Evolutionary conservation across 2,888 invertebrate species (phyloP), one percentile per base, ranked within the genome.

Genomic region (Dryadula phaetusa): DNA sequence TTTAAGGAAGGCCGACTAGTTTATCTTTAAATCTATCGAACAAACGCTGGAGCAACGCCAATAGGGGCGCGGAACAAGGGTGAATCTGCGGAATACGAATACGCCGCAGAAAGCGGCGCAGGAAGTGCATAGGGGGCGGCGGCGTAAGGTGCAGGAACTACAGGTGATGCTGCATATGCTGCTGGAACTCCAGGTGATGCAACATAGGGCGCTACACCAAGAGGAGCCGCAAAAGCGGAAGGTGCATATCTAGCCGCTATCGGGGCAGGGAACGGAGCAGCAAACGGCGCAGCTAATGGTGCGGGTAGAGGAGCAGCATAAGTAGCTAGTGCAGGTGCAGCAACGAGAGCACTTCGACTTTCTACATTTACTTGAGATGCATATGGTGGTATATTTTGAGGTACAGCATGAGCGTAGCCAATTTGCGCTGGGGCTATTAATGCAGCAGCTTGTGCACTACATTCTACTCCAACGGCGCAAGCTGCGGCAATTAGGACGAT

Each of bases 381-480:
- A 74, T 93, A 94, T 1, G 95, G 95, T 56, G 94, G 93, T 49
- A 95, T 88, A 73, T 94, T 95, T 72, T 94, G 94, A 0, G 95
- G 95, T 25, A 95, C 90, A 16, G 94, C 93, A 75, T 91, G 93
- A 65, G 87, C 88, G 74, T 95, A 95, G 16, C 94, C 94, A 28
- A 94, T 79, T 1, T 94, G 93, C 20, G 94, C 92, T n/a, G 94
- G 93, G 12, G 94, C 89, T 8, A 93, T 81, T 2, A 94, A 74
- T 14, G 92, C 88, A 20, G 90, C 81, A 18, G 86, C 83, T 56
- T 86, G 82, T 16, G 89, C 87, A 69, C 92, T 90, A 71, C 87
- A 81, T 76, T 92, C 86, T 37, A 81, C 84, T 66, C 85, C 80
- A 64, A 83, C 84, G 79, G 74, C 81, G 69, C 88, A 84, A 74